phyloP scores from a whole-genome alignment of 2,797 vertebrate species.

The Otus scops region DNA sequence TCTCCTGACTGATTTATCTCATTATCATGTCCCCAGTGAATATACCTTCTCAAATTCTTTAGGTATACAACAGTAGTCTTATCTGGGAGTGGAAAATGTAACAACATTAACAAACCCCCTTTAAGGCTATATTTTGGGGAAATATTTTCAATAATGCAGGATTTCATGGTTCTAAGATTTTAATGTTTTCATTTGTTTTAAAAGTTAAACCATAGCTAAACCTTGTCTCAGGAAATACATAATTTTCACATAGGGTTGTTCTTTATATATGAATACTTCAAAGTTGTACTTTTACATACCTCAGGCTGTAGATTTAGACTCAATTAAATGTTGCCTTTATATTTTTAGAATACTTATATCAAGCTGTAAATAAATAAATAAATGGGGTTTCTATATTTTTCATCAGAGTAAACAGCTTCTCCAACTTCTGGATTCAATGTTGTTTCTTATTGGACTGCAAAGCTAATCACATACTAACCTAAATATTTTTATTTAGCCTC shows the following conservation, averaged over 20 bases:
- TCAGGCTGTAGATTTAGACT: neutral
- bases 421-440: neutral
- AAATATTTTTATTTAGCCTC: neutral
- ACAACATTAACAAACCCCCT: neutral
- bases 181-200: slow-evolving; percentile 10
- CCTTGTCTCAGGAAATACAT: neutral
- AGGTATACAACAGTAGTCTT: slow-evolving; percentile 23
- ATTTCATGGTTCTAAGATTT: neutral
- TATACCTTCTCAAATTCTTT: neutral
- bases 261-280: neutral
- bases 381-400: neutral
- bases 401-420: neutral
- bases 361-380: neutral
- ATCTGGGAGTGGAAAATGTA: neutral
- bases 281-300: neutral
- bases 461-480: neutral
- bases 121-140: neutral
- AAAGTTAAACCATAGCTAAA: neutral
- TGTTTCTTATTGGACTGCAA: neutral
- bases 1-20: slow-evolving; percentile 58
- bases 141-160: neutral
- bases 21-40: slow-evolving; percentile 36
- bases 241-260: neutral
- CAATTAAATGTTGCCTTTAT: neutral
- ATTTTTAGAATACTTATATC: neutral